phyloP scores from a whole-genome alignment of 2,797 vertebrate genomes.

The Taeniopygia guttata region DNA sequence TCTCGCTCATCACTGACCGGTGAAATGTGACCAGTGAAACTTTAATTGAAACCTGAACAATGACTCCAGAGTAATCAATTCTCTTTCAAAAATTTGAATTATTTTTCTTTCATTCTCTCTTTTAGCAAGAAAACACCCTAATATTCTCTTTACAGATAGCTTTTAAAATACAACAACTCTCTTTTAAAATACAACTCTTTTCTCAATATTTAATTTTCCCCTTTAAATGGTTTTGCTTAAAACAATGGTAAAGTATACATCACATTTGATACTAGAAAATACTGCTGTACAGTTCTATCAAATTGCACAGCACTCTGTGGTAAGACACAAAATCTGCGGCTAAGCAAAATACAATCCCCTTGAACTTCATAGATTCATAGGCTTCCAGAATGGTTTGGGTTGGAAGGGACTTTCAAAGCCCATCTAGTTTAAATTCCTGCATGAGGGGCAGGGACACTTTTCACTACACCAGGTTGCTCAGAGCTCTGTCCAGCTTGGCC shows the following conservation, averaged over 20 bases:
- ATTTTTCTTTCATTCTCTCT: neutral
- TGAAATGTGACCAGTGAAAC: neutral
- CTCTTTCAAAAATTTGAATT: neutral
- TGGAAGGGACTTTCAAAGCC: neutral
- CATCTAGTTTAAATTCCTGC: fast-evolving
- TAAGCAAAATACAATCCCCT: neutral
- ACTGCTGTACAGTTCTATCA: neutral
- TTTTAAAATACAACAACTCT: neutral
- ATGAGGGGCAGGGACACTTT: neutral
- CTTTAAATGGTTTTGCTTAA: neutral
- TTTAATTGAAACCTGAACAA: neutral
- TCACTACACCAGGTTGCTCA: neutral
- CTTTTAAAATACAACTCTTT: neutral
- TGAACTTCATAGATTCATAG: neutral
- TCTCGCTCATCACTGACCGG: neutral
- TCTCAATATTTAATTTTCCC: neutral
- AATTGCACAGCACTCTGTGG: neutral
- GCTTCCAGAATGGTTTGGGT: neutral
- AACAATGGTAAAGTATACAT: neutral
- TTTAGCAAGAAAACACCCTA: neutral
- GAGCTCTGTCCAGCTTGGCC: neutral
- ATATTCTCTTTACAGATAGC: neutral
- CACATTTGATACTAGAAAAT: neutral
- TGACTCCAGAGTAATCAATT: neutral
- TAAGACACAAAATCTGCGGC: neutral